Percentiles rank a stretch among this genome's conserved stretches.
phyloP scores from a whole-genome alignment of 2,888 invertebrate genomes.

The Epinotia demarniana region DNA sequence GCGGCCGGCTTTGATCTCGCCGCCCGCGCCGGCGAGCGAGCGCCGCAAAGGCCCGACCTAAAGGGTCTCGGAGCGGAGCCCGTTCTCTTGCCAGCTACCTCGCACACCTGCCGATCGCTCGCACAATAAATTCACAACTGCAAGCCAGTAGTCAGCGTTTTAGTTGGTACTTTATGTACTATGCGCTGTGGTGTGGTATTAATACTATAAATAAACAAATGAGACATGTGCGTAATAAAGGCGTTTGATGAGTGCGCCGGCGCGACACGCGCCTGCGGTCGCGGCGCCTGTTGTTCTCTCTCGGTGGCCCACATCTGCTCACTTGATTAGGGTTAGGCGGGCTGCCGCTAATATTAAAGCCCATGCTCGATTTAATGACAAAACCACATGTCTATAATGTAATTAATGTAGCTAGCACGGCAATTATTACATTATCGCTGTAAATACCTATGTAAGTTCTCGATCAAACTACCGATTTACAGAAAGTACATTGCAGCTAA shows the following conservation, averaged over 20 bases:
- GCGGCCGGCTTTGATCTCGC: constrained; percentile 74
- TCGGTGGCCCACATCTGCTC: constrained; percentile 49
- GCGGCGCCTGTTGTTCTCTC: constrained; percentile 37
- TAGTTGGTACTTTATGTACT: constrained; percentile 18
- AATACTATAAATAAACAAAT: constrained; percentile 35
- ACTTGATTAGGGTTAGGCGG: constrained; percentile 46
- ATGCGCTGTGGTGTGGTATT: constrained; percentile 18
- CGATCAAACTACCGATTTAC: not conserved
- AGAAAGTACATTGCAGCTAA: not conserved
- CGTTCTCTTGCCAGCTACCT: constrained; percentile 53
- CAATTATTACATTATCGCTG: not conserved
- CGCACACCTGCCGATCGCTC: constrained; percentile 57
- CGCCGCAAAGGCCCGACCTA: constrained; percentile 57
- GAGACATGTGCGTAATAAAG: constrained; percentile 40
- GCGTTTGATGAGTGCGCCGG: constrained; percentile 36
- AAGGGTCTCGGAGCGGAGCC: constrained; percentile 44
- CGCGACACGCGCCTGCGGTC: constrained; percentile 38
- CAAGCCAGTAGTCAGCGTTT: constrained; percentile 6
- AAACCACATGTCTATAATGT: not conserved
- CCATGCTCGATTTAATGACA: constrained; percentile 12
- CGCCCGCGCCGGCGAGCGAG: constrained; percentile 56
- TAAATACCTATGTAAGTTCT: too few species aligned
- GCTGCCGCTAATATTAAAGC: constrained; percentile 24
- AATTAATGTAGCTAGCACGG: not conserved
- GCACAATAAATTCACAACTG: constrained; percentile 43